Base-by-base conservation (phyloP, 2,888 invertebrate genomes). In the Phortica okadai region DNA sequence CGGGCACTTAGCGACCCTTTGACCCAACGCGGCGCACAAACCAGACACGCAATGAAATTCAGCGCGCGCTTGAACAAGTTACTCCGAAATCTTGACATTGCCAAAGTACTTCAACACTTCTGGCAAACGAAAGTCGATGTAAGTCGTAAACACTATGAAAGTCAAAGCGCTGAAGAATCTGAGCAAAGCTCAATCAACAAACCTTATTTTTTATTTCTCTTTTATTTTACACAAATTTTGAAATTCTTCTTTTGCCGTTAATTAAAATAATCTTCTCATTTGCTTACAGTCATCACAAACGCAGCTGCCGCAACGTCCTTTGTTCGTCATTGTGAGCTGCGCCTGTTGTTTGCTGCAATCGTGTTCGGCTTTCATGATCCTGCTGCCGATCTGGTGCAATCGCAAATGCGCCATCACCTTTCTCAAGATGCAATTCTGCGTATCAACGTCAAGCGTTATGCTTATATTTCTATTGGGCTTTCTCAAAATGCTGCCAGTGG, bases 391-490 rank as follows among this genome's bases (percentile, higher is more conserved):
- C 78, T 90, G 92, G 89, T 92, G 90, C 80, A 91, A 90, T 78
- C 90, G 91, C 58, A 91, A 91, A 82, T 92, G 92, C 77, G 94
- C 94, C 87, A 90, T 94, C 58, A 93, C 94, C 80, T 94, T 94
- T 89, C 92, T 95, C 72, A 95, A 95, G 90, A 92, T 95, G 83
- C 95, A 95, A 88, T 95, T 94, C 87, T 94, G 94, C 84, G 92
- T 94, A 1, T 94, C 95, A 14, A 92, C 95, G 76, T 94, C 95
- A 58, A 95, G 95, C 86, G 94, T 95, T 72, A 96, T 95, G 93
- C 93, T 94, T 6, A 94, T 93, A 74, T 93, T 93, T 84, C 85
- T 92, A 73, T 87, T 93, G 76, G 93, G 93, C 44, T 91, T 92
- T 73, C 88, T 92, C 62, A 92, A 92, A 81, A 92, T 92, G 85